Evolutionary conservation across 2,113 vertebrate species (phyloP).

Genomic region (Oenanthe melanoleuca): DNA sequence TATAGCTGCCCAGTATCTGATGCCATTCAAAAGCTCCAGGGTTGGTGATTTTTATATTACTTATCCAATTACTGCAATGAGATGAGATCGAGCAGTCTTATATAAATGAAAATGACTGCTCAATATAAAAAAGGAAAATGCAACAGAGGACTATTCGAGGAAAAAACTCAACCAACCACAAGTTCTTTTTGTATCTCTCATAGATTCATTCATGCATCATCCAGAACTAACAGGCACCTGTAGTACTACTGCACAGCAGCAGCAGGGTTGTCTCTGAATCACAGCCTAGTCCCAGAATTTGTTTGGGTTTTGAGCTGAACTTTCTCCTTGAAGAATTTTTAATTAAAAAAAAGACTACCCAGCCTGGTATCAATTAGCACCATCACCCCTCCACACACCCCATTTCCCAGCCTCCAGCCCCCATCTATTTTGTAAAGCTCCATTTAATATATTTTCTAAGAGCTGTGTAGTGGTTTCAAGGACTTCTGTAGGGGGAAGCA

Average conservation of each 20-base stretch:
- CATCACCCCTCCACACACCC: rapidly evolving
- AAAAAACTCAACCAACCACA: not conserved
- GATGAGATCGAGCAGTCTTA: not conserved
- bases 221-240: not conserved
- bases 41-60: not conserved
- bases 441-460: not conserved
- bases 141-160: rapidly evolving
- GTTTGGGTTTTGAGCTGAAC: not conserved
- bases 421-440: not conserved
- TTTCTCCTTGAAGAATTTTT: not conserved
- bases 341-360: not conserved
- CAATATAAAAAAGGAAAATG: not conserved
- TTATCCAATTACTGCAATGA: not conserved
- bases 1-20: not conserved
- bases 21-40: not conserved
- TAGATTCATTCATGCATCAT: rapidly evolving
- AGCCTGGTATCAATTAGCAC: not conserved
- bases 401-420: no score
- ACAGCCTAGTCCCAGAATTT: not conserved
- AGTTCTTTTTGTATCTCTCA: not conserved
- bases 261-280: not conserved
- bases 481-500: not conserved
- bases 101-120: not conserved
- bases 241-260: not conserved
- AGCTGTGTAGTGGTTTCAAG: not conserved